phyloP scores from a whole-genome alignment of 2,797 vertebrate genomes.

The Epinephelus coioides region DNA sequence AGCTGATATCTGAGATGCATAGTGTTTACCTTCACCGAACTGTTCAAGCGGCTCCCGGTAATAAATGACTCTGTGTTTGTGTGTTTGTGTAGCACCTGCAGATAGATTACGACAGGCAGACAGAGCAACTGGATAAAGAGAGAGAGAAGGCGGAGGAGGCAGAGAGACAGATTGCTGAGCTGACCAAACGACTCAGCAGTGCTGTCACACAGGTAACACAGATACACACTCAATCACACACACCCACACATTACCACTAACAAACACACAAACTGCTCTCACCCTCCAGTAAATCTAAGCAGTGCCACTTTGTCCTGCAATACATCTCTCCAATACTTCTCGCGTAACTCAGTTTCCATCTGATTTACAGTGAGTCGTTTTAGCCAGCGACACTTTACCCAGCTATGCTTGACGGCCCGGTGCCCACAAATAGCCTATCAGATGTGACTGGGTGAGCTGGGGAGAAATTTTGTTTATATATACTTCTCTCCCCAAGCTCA shows the following conservation, averaged over 20 bases:
- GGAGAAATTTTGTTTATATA: constrained; percentile 71
- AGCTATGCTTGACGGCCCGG: constrained; percentile 59
- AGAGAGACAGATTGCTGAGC: constrained; percentile 90
- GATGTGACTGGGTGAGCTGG: constrained; percentile 68
- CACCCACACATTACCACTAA: constrained; percentile 32
- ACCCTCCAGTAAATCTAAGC: constrained; percentile 68
- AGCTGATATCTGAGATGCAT: constrained; percentile 60
- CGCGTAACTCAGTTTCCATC: constrained; percentile 64
- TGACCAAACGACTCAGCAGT: constrained; percentile 89
- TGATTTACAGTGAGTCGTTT: constrained; percentile 76
- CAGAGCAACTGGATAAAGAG: constrained; percentile 93
- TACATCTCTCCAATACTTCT: constrained; percentile 60
- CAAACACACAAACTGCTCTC: constrained; percentile 59
- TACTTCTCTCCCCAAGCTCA: constrained; percentile 61
- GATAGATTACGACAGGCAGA: constrained; percentile 94
- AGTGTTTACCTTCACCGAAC: constrained; percentile 63
- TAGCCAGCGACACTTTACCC: constrained; percentile 62
- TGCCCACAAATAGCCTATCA: constrained; percentile 73
- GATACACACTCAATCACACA: constrained; percentile 63
- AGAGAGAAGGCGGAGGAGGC: constrained; percentile 86
- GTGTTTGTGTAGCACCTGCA: constrained; percentile 90
- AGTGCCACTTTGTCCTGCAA: constrained; percentile 55
- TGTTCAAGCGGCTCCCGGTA: constrained; percentile 35
- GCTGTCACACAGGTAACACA: constrained; percentile 89
- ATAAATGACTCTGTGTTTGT: constrained; percentile 44